Evolutionary conservation across 2,888 invertebrate species (phyloP).

Genomic region (Teleiodes luculella): DNA sequence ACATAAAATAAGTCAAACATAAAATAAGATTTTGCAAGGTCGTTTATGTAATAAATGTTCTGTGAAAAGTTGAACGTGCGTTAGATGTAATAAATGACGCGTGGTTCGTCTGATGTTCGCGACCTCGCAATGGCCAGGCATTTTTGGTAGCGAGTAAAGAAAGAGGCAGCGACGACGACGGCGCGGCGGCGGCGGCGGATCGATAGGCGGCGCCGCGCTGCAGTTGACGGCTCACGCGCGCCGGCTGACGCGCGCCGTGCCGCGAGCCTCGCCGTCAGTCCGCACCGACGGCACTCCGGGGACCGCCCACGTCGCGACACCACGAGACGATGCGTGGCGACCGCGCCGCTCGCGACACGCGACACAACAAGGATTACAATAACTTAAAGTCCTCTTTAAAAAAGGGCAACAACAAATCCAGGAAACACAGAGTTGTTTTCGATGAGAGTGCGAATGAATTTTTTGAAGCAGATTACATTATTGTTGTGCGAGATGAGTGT

Average conservation of each 20-base stretch:
- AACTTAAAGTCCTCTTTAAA: constrained; percentile 87
- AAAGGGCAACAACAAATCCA: constrained; percentile 83
- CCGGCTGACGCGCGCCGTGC: constrained; percentile 42
- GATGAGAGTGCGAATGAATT: constrained; percentile 94
- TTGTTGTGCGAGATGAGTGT: constrained; percentile 92
- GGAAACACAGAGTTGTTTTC: constrained; percentile 90
- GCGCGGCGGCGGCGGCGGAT: constrained; percentile 29
- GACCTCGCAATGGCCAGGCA: too few relatives aligned
- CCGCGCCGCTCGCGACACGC: constrained; percentile 69
- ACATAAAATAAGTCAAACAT: too few relatives aligned
- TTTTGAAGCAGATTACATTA: constrained; percentile 95
- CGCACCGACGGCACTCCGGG: constrained; percentile 44
- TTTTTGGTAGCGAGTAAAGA: constrained; percentile 34
- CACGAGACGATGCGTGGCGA: constrained; percentile 75
- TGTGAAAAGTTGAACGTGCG: neutral
- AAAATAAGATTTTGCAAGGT: neutral
- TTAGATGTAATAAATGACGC: too few relatives aligned
- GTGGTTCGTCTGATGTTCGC: too few relatives aligned
- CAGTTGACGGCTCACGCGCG: constrained; percentile 53
- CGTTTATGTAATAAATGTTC: too few relatives aligned
- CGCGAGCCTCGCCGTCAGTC: constrained; percentile 5
- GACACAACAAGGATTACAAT: constrained; percentile 80
- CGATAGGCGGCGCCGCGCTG: constrained; percentile 53
- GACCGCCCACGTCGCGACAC: constrained; percentile 52
- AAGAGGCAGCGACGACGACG: constrained; percentile 34